A percentile compares a stretch with the other conserved stretches of the same genome.
Evolutionary conservation across 2,113 vertebrate genomes (phyloP).

Genomic region (Hypomesus transpacificus): DNA sequence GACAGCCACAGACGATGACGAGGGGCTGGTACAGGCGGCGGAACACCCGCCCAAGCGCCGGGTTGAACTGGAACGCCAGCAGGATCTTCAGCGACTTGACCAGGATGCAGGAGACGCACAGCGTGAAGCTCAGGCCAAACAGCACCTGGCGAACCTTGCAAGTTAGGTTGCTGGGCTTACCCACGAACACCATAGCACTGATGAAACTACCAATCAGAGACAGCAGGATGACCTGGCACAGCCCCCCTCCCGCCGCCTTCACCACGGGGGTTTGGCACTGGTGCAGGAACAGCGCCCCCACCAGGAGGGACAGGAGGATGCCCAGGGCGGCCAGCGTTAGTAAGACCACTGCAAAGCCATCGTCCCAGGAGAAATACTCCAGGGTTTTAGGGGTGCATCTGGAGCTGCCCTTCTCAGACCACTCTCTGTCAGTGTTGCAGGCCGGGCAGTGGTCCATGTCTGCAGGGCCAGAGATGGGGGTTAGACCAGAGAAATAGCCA

Average conservation of each 20-base stretch:
- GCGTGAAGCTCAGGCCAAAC: conserved; percentile 83
- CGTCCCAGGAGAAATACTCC: conserved; percentile 75
- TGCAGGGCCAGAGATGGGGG: conserved; percentile 47
- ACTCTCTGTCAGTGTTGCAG: conserved; percentile 74
- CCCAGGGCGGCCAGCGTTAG: conserved; percentile 72
- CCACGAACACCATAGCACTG: conserved; percentile 80
- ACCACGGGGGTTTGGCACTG: conserved; percentile 78
- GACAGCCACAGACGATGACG: conserved; percentile 67
- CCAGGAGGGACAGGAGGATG: conserved; percentile 66
- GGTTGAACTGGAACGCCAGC: conserved; percentile 84
- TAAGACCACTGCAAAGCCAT: conserved; percentile 79
- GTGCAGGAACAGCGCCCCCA: conserved; percentile 78
- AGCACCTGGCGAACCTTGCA: conserved; percentile 73
- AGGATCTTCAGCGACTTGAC: conserved; percentile 87
- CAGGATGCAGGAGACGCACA: conserved; percentile 85
- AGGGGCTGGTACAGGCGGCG: conserved; percentile 73
- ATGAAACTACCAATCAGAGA: conserved; percentile 79
- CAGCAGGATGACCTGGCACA: conserved; percentile 82
- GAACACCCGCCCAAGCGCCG: conserved; percentile 71
- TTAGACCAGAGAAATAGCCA: too few species aligned
- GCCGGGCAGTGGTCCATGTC: conserved; percentile 81
- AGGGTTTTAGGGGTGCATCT: conserved; percentile 70
- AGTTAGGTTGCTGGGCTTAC: conserved; percentile 60
- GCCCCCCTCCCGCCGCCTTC: conserved; percentile 76
- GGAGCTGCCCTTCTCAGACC: conserved; percentile 75